A percentile compares a stretch with the other conserved stretches of the same genome.
These are phyloP conservation scores for Zaprionus bogoriensis DNA, from an alignment of 2,888 invertebrate species.

Conservation along the genomic window DNA sequence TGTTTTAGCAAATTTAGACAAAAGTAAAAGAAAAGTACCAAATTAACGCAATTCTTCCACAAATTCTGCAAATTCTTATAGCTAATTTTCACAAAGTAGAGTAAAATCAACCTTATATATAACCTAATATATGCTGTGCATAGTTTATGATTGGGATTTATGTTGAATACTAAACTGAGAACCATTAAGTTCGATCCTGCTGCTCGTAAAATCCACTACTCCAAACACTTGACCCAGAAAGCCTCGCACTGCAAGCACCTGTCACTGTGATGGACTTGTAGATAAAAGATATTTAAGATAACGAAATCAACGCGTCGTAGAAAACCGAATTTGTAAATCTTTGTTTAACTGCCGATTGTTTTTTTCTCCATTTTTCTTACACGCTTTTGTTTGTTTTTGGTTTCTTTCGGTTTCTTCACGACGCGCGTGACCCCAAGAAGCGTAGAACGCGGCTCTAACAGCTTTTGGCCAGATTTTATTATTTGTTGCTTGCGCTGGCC, in stretches of 20 bases:
- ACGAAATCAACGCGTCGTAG: too few relatives aligned
- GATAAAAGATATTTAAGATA: not conserved
- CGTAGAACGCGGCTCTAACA: conserved; percentile 40
- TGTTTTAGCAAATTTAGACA: too few relatives aligned
- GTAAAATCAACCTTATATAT: too few relatives aligned
- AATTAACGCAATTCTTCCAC: too few relatives aligned
- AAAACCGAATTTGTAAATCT: conserved; percentile 37
- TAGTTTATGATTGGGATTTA: too few relatives aligned
- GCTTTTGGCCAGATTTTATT: conserved; percentile 58
- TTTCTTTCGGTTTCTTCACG: conserved; percentile 51
- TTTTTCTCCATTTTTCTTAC: conserved; percentile 6
- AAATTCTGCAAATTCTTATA: too few relatives aligned
- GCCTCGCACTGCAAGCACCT: not conserved
- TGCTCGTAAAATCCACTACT: not conserved
- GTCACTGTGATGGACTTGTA: not conserved
- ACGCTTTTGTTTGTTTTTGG: conserved; percentile 25
- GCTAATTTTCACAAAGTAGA: too few relatives aligned
- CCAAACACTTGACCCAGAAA: not conserved
- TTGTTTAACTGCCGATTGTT: not conserved
- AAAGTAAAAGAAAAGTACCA: too few relatives aligned
- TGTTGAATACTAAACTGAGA: not conserved
- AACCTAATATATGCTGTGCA: too few relatives aligned
- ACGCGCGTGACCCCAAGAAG: conserved; percentile 63
- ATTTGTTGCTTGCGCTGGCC: conserved; percentile 45
- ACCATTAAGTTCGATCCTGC: not conserved